A percentile compares a stretch with the other conserved stretches of the same genome.
phyloP scores from a whole-genome alignment of 2,797 vertebrate species.

The Iguana delicatissima region DNA sequence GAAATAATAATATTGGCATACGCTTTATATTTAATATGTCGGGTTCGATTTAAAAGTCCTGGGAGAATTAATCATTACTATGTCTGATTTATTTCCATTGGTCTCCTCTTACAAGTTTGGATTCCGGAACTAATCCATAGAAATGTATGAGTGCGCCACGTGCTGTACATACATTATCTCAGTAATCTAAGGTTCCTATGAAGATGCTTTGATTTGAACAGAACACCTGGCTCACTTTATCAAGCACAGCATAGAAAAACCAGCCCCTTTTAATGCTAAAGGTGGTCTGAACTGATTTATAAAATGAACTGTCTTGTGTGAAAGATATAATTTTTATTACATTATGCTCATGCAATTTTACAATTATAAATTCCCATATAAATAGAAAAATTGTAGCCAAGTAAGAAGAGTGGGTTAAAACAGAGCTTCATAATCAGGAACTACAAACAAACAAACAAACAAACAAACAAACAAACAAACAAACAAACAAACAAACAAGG shows the following conservation, averaged over 20 bases:
- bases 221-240: neutral
- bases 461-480: accelerated
- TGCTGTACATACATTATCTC: neutral
- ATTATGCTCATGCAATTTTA: constrained; percentile 64
- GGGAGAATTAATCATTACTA: too few relatives aligned
- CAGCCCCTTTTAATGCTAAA: constrained; percentile 54
- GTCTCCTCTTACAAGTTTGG: too few relatives aligned
- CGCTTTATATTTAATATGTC: neutral
- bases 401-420: constrained; percentile 49
- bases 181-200: neutral
- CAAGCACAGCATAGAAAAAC: neutral
- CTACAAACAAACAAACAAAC: neutral
- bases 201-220: neutral
- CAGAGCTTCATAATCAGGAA: constrained; percentile 41
- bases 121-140: neutral
- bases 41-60: too few relatives aligned
- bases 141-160: neutral
- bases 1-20: neutral
- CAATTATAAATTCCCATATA: constrained; percentile 68
- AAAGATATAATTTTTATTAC: constrained; percentile 34
- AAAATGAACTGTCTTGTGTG: constrained; percentile 50
- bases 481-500: neutral
- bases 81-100: too few relatives aligned
- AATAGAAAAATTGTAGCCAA: constrained; percentile 59
- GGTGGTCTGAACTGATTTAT: constrained; percentile 47